phyloP scores from a whole-genome alignment of 2,888 invertebrate species.

The Heliconius erato region DNA sequence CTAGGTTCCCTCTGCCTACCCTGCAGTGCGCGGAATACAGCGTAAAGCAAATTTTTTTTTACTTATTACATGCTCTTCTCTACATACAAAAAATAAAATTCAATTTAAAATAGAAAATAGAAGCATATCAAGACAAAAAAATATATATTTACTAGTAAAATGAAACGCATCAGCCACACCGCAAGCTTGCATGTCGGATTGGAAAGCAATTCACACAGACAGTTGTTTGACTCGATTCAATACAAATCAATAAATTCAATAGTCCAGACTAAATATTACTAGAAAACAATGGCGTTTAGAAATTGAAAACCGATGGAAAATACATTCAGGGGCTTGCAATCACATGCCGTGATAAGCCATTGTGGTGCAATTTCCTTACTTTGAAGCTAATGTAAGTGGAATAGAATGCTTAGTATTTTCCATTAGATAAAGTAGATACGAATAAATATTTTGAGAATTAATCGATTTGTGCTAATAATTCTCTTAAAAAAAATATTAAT shows the following conservation, averaged over 20 bases:
- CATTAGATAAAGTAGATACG: background rate
- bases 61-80: too few relatives aligned
- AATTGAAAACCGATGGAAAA: conserved; percentile 45
- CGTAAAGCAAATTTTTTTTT: too few relatives aligned
- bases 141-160: background rate
- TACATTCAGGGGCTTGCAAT: conserved; percentile 29
- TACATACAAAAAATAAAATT: too few relatives aligned
- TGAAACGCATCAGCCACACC: conserved; percentile 1
- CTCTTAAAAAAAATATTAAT: too few relatives aligned
- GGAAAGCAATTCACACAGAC: conserved; percentile 38
- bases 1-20: too few relatives aligned
- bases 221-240: conserved; percentile 40
- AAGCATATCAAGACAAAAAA: background rate
- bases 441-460: background rate
- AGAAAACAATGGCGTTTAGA: conserved; percentile 31
- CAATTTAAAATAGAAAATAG: background rate
- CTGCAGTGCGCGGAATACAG: too few relatives aligned
- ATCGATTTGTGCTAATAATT: too few relatives aligned
- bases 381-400: background rate
- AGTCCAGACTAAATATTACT: conserved; percentile 39
- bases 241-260: conserved; percentile 45
- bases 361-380: conserved; percentile 5
- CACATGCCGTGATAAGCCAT: conserved; percentile 23
- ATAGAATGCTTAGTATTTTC: conserved; percentile 4
- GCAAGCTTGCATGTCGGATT: conserved; percentile 32